Base-by-base conservation (phyloP, 2,888 invertebrate genomes). In the Cryptosula pallasiana region DNA sequence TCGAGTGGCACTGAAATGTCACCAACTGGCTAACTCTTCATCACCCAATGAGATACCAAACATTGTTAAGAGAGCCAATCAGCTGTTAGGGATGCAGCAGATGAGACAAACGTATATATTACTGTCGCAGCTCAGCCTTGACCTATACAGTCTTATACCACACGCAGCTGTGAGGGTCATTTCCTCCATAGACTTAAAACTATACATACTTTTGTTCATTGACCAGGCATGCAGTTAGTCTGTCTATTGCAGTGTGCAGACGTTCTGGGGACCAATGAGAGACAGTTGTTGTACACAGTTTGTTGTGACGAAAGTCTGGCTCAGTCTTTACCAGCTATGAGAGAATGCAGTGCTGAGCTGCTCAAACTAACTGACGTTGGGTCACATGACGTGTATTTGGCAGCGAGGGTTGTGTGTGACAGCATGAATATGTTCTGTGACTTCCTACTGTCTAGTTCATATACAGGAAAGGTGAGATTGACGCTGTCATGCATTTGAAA, bases 351-450 rank as follows among this genome's bases (percentile, higher is more conserved):
- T 34, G 63, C 63, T 13, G 34, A 34, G 2, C 9, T 63, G 57
- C 73, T 81, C 13, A 77, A 79, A 75, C 73, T 75, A 25, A 71
- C 81, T 1, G 79, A 80, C 58, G 73, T 75, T 13, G 79, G 78
- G 0, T 76, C 73, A 32, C 76, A 80, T 72, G 73, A 75, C 27
- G 73, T 79, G 32, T 81, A 78, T 71, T 73, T 75, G 32, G 73
- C 76, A 20, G 76, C 80, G 1, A 75, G 77, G 35, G 76, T 77
- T 54, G 73, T 82, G 2, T 79, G 79, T 69, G 76, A 77, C 32
- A 80, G 82, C 27, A 76, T 82, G 73, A 73, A 78, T 45, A 80
- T 77, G 69, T 79, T 82, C 1, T 81, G 82, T 75, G 74, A 75
- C 71, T 82, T 82, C 74, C 76, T 81, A 3, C 35, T 72, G 75